These are phyloP conservation scores for Caenorhabditis plicata DNA, from an alignment of 2,888 invertebrate species.

Conservation along the genomic window DNA sequence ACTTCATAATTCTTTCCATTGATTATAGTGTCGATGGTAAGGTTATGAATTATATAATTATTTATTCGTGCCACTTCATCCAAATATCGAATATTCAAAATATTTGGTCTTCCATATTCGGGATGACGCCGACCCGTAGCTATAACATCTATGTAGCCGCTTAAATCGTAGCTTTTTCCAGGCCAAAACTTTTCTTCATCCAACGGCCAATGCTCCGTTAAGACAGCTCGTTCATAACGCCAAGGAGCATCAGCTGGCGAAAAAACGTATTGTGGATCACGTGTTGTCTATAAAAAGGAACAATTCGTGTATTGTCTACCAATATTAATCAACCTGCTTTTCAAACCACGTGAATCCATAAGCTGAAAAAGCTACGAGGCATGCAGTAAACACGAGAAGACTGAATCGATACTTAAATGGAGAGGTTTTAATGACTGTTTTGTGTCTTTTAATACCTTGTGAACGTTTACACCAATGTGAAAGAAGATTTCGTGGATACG, in stretches of 20 bases:
- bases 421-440: neutral
- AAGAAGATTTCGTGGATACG: slow-evolving; percentile 42
- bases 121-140: slow-evolving; percentile 51
- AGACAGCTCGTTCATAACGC: slow-evolving; percentile 57
- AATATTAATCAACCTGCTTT: slow-evolving; percentile 45
- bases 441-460: slow-evolving; percentile 14
- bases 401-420: slow-evolving; percentile 33
- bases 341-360: slow-evolving; percentile 59
- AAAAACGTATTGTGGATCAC: slow-evolving; percentile 63
- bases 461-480: slow-evolving; percentile 51
- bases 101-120: slow-evolving; percentile 58
- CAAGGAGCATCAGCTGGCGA: slow-evolving; percentile 62
- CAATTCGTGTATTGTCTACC: neutral
- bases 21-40: slow-evolving; percentile 57
- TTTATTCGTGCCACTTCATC: slow-evolving; percentile 62
- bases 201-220: slow-evolving; percentile 63
- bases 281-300: slow-evolving; percentile 52
- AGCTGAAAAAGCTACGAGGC: slow-evolving; percentile 49
- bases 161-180: slow-evolving; percentile 59
- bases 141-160: slow-evolving; percentile 64
- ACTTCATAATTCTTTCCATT: slow-evolving; percentile 49
- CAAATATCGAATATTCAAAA: slow-evolving; percentile 53
- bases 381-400: slow-evolving; percentile 49
- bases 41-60: slow-evolving; percentile 59
- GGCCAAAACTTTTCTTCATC: slow-evolving; percentile 63